Conservation (phyloP, 2,113 vertebrate genomes). For the Barbus barbus region DNA sequence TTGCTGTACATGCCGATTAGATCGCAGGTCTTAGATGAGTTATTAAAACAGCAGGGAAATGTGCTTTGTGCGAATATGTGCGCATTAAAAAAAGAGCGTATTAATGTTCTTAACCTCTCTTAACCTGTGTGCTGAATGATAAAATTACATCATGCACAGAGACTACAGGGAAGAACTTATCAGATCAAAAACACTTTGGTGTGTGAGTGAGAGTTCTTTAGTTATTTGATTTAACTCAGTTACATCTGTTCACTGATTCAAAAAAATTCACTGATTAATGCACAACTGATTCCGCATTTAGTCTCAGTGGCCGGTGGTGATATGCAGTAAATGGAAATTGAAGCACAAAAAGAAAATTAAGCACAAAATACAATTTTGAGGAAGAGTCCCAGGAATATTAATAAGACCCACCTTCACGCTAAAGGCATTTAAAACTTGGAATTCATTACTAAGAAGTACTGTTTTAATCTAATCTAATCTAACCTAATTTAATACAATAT, state of each 20-base stretch:
- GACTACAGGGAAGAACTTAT: conserved; percentile 68
- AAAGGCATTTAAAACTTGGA: no score
- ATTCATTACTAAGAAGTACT: no score
- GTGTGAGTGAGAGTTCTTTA: background rate
- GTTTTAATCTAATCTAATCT: no score
- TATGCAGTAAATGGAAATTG: no score
- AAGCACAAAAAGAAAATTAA: no score
- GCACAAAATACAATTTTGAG: no score
- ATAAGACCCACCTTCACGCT: no score
- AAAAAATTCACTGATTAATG: no score
- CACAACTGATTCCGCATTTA: no score
- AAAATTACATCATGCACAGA: conserved; percentile 76
- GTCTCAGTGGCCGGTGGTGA: background rate
- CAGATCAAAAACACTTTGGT: conserved; percentile 69
- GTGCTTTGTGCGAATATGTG: conserved; percentile 52
- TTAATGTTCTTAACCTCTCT: conserved; percentile 81
- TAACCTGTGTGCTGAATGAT: conserved; percentile 82
- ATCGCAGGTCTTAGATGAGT: conserved; percentile 81
- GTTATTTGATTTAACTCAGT: background rate
- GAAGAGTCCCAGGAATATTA: no score
- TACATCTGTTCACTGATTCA: conserved; percentile 58
- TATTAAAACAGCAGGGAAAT: conserved; percentile 84
- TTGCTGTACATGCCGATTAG: conserved; percentile 80
- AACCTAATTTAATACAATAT: no score
- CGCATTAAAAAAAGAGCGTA: conserved; percentile 56